Evolutionary conservation across 2,113 vertebrate genomes (phyloP).

Genomic region (Clarias batrachus): DNA sequence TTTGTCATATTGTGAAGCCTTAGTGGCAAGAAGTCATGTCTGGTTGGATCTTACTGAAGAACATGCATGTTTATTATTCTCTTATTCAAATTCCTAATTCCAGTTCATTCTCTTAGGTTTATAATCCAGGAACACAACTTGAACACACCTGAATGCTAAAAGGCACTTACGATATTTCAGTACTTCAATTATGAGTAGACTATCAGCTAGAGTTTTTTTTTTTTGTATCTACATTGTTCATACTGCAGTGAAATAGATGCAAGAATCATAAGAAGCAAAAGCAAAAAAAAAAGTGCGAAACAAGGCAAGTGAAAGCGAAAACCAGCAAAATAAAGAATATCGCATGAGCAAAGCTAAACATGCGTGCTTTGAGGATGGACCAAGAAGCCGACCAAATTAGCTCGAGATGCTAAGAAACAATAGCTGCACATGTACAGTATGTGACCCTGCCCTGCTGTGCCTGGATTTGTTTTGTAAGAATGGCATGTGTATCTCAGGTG

Average conservation of each 20-base stretch:
- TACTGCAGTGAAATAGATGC: constrained; percentile 33
- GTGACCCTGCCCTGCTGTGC: constrained; percentile 39
- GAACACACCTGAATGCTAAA: not conserved
- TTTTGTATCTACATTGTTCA: not conserved
- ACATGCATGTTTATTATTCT: not conserved
- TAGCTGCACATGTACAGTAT: constrained; percentile 5
- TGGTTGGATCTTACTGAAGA: not conserved
- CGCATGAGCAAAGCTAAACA: constrained; percentile 39
- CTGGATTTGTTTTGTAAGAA: constrained; percentile 15
- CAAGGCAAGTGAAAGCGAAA: constrained; percentile 52
- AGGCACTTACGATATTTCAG: not conserved
- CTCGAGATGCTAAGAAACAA: constrained; percentile 18
- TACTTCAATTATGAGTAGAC: not conserved
- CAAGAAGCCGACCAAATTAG: constrained; percentile 24
- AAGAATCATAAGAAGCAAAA: constrained; percentile 56
- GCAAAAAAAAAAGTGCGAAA: constrained; percentile 56
- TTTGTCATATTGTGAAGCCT: not conserved
- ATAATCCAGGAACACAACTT: not conserved
- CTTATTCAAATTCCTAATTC: not conserved
- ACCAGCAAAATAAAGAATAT: constrained; percentile 53
- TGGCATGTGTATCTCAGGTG: constrained; percentile 17
- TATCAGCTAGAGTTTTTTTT: not conserved
- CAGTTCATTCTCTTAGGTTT: not conserved
- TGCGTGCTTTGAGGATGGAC: constrained; percentile 27
- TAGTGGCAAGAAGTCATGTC: not conserved